These are phyloP conservation scores for Drosophila eohydei DNA, from an alignment of 2,888 invertebrate genomes.

Conservation along the genomic window DNA sequence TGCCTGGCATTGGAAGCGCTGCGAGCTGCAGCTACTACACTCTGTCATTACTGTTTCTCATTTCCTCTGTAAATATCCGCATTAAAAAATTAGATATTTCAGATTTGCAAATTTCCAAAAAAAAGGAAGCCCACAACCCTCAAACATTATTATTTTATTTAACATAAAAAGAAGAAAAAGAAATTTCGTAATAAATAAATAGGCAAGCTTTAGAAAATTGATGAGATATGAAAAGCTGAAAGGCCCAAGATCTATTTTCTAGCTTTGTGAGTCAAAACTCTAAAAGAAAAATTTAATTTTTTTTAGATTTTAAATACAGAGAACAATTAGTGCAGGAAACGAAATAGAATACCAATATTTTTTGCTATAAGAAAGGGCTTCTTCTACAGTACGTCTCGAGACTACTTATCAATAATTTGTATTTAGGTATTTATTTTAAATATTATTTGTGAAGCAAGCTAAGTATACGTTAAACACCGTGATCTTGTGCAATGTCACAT, in stretches of 20 bases:
- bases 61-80: not conserved
- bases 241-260: not conserved
- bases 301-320: not conserved
- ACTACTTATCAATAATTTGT: not conserved
- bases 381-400: not conserved
- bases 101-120: not conserved
- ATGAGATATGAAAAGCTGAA: not conserved
- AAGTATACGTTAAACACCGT: too few species aligned
- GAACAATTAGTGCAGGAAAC: too few species aligned
- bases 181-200: not conserved
- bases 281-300: not conserved
- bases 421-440: not conserved
- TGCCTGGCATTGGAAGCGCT: conserved; percentile 2
- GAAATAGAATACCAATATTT: too few species aligned
- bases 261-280: not conserved
- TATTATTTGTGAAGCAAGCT: too few species aligned
- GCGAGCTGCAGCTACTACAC: conserved; percentile 4
- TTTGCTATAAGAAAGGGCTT: not conserved
- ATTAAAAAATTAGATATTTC: not conserved
- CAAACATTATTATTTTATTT: not conserved
- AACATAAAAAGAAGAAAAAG: not conserved
- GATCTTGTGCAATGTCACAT: too few species aligned
- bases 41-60: conserved; percentile 10
- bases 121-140: not conserved
- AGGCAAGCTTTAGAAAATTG: not conserved